phyloP scores from a whole-genome alignment of 92 coral and sea anemone species.

The Bergia sp. region DNA sequence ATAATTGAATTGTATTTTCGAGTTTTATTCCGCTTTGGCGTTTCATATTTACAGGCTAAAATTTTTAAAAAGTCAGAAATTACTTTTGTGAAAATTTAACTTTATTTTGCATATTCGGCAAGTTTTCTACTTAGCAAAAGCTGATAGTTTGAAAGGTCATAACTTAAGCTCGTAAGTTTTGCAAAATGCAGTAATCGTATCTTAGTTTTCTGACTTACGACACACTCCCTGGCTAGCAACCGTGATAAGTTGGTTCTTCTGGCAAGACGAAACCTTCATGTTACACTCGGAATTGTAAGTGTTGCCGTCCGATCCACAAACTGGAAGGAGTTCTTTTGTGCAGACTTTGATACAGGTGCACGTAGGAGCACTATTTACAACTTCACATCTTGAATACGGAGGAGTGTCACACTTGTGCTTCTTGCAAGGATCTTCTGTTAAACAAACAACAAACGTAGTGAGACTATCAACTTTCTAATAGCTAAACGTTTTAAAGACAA shows the following conservation, averaged over 20 bases:
- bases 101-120: too few relatives aligned
- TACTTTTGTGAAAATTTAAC: too few relatives aligned
- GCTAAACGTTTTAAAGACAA: not conserved
- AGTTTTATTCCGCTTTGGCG: too few relatives aligned
- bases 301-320: conserved; percentile 34
- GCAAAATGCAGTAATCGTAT: not conserved
- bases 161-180: not conserved
- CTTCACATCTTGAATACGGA: conserved; percentile 65
- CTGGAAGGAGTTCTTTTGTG: conserved; percentile 10
- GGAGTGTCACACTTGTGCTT: conserved; percentile 23
- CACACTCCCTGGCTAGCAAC: conserved; percentile 26
- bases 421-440: conserved; percentile 39
- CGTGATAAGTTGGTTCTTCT: conserved; percentile 21
- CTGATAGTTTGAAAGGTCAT: not conserved
- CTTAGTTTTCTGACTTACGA: not conserved
- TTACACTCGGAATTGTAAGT: conserved; percentile 30
- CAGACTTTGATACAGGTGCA: conserved; percentile 56
- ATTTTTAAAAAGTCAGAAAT: too few relatives aligned
- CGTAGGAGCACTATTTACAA: conserved; percentile 53
- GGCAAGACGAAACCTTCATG: conserved; percentile 36
- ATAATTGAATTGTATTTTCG: too few relatives aligned
- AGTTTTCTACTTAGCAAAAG: too few relatives aligned
- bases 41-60: too few relatives aligned
- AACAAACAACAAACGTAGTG: not conserved
- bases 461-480: not conserved